A percentile compares a stretch with the other conserved stretches of the same genome.
These are phyloP conservation scores for Sminthurides bifidus DNA, from an alignment of 1,140 invertebrate species.

Conservation along the genomic window DNA sequence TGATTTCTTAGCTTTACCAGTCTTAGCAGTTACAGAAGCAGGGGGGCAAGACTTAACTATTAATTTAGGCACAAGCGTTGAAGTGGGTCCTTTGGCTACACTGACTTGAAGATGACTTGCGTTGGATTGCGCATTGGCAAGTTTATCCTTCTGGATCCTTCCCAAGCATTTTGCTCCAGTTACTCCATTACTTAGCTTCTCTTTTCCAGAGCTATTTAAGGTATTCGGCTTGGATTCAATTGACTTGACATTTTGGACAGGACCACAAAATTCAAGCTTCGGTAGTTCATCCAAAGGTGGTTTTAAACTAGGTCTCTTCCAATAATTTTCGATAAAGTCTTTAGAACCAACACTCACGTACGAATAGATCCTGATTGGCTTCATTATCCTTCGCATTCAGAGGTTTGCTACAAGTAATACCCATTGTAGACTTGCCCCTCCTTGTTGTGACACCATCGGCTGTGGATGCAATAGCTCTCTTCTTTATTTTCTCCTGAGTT, in stretches of 20 bases:
- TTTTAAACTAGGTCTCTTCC: constrained; percentile 15
- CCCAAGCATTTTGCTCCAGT: neutral
- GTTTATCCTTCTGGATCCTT: no score
- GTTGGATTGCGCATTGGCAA: no score
- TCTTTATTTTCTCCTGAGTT: neutral
- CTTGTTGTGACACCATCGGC: constrained; percentile 4
- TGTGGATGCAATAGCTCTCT: neutral
- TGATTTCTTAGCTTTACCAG: neutral
- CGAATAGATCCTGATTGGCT: constrained; percentile 12
- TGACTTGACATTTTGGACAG: neutral
- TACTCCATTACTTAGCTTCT: no score
- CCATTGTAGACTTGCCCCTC: neutral
- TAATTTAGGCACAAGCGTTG: neutral
- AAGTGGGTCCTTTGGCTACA: neutral
- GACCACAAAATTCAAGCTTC: neutral
- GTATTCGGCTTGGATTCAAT: neutral
- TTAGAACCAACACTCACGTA: constrained; percentile 12
- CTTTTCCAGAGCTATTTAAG: neutral
- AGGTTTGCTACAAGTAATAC: neutral
- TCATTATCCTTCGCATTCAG: neutral
- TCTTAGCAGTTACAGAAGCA: neutral
- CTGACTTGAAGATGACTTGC: no score
- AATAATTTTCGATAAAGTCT: constrained; percentile 25
- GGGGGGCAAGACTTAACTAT: neutral
- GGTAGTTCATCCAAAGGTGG: neutral